These are phyloP conservation scores for Prenolepis imparis DNA, from an alignment of 2,888 invertebrate genomes.

Conservation along the genomic window DNA sequence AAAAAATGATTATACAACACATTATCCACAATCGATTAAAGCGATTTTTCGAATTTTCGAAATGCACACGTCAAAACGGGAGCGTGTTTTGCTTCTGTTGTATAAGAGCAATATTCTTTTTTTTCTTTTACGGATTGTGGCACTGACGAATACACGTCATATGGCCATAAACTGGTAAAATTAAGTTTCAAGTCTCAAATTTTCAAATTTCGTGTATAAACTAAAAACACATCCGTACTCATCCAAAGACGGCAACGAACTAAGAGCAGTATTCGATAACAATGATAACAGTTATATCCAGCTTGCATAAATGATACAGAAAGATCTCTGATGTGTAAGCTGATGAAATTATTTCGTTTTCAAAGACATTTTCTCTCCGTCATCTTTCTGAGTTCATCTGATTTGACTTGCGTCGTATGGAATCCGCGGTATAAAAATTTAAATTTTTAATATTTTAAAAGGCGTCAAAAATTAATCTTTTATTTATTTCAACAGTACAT, in stretches of 20 bases:
- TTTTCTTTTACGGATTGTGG: no score
- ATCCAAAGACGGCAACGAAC: no score
- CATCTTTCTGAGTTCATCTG: conserved; percentile 15
- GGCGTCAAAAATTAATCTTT: no score
- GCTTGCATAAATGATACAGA: not conserved
- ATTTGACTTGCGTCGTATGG: no score
- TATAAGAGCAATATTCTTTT: not conserved
- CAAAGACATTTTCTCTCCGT: conserved; percentile 31
- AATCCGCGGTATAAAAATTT: no score
- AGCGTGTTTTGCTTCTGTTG: conserved; percentile 4
- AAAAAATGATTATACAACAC: not conserved
- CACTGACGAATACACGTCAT: no score
- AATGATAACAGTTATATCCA: conserved; percentile 28
- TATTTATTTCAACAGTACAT: no score
- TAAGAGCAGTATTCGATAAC: not conserved
- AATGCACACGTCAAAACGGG: not conserved
- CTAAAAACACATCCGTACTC: no score
- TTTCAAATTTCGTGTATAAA: no score
- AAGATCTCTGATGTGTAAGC: conserved; percentile 17
- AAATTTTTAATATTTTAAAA: no score
- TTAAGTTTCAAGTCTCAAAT: no score
- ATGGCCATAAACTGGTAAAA: no score
- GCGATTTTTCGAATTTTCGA: not conserved
- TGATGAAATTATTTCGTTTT: conserved; percentile 57
- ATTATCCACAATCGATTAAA: not conserved